These are phyloP conservation scores for Eristalinus sepulchralis DNA, from an alignment of 2,888 invertebrate genomes.

Conservation along the genomic window DNA sequence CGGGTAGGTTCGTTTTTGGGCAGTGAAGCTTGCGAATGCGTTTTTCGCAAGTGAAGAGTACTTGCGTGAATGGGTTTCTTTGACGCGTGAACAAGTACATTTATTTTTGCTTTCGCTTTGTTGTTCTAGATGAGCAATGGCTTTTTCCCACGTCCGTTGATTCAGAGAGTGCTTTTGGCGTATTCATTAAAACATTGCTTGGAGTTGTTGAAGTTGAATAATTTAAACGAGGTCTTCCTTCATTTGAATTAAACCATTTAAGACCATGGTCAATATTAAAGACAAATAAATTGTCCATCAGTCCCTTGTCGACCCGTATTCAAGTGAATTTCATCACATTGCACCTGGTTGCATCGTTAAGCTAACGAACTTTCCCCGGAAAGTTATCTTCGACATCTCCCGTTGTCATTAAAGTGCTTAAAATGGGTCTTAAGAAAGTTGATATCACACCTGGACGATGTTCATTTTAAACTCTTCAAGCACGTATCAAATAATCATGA, in stretches of 20 bases:
- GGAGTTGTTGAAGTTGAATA: too few species aligned
- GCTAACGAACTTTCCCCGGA: neutral
- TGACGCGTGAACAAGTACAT: neutral
- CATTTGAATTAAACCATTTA: too few species aligned
- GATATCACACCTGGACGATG: neutral
- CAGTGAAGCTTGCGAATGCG: neutral
- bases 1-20: neutral
- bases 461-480: neutral
- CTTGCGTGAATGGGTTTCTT: neutral
- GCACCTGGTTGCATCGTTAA: neutral
- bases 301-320: neutral
- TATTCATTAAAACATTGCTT: neutral
- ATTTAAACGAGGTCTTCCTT: too few species aligned
- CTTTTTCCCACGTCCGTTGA: neutral
- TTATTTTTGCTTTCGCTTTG: neutral
- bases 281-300: too few species aligned
- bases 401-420: neutral
- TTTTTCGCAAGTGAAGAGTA: neutral
- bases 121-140: neutral
- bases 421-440: neutral
- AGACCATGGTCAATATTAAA: too few species aligned
- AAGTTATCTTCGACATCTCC: too few species aligned
- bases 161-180: neutral
- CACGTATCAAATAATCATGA: neutral
- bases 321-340: neutral